These are phyloP conservation scores for Garrulus glandarius DNA, from an alignment of 2,797 vertebrate genomes.

Conservation along the genomic window DNA sequence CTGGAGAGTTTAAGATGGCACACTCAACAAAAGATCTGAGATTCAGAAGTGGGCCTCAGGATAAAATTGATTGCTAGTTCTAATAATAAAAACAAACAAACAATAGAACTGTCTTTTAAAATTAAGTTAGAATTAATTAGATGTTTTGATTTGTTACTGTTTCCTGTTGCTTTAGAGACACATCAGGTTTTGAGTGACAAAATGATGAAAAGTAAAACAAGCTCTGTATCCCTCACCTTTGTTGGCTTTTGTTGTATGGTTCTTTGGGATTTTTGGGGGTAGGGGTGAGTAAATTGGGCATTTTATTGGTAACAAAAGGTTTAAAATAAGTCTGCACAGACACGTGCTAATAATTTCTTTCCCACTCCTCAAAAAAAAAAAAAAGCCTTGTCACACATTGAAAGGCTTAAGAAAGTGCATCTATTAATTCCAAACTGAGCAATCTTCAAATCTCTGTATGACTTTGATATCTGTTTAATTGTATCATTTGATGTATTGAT, in stretches of 20 bases:
- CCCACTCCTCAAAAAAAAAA: background rate
- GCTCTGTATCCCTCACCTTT: background rate
- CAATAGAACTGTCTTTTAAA: background rate
- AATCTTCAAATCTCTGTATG: background rate
- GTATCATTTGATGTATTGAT: background rate
- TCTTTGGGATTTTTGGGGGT: background rate
- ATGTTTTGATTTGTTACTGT: background rate
- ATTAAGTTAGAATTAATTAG: background rate
- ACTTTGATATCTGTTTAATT: background rate
- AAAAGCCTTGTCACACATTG: fast-evolving
- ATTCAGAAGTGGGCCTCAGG: background rate
- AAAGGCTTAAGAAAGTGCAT: background rate
- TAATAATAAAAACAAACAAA: fast-evolving
- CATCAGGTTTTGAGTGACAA: fast-evolving
- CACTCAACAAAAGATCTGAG: background rate
- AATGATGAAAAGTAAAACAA: background rate
- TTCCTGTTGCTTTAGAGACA: background rate
- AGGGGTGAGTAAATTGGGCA: background rate
- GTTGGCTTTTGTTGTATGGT: background rate
- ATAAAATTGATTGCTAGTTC: background rate
- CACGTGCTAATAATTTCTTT: background rate
- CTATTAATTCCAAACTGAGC: background rate
- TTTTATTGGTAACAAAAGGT: background rate
- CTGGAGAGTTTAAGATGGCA: background rate
- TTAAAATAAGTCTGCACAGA: background rate